A percentile compares a stretch with the other conserved stretches of the same genome.
These are phyloP conservation scores for Ephydatia muelleri DNA, from an alignment of 37 sponge, comb jelly and placozoan genomes.

Conservation along the genomic window DNA sequence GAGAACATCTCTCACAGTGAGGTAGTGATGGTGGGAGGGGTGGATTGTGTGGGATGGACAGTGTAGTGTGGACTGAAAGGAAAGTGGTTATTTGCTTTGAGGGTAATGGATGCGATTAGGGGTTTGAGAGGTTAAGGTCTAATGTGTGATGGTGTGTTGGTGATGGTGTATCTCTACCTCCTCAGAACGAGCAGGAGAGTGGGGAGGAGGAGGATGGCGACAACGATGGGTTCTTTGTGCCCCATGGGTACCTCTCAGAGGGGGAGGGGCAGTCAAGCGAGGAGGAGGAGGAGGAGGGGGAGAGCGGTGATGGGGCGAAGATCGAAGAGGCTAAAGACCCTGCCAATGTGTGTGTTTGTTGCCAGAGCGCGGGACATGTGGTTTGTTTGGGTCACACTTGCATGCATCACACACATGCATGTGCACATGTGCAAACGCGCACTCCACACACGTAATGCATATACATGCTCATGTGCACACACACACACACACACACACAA, in stretches of 20 bases:
- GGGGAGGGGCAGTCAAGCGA: constrained; percentile 89
- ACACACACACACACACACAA: neutral
- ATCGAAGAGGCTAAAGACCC: constrained; percentile 67
- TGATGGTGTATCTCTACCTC: neutral
- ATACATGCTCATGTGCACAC: neutral
- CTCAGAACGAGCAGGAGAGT: constrained; percentile 72
- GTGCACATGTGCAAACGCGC: neutral
- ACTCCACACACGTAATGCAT: neutral
- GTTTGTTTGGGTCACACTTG: neutral
- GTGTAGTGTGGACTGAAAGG: neutral
- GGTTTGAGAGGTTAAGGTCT: neutral
- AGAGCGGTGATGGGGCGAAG: constrained; percentile 45
- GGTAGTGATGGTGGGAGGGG: constrained; percentile 23
- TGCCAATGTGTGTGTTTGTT: constrained; percentile 63
- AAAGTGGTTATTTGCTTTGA: no score
- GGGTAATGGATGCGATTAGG: neutral
- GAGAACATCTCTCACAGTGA: constrained; percentile 83
- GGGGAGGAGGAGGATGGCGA: constrained; percentile 69
- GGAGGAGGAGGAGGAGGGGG: constrained; percentile 41
- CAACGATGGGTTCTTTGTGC: constrained; percentile 96
- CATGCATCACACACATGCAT: neutral
- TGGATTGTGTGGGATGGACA: neutral
- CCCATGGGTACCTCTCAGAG: constrained; percentile 98
- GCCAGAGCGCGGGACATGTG: constrained; percentile 60
- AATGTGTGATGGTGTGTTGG: neutral